These are phyloP conservation scores for Drosophila neonasuta DNA, from an alignment of 2,888 invertebrate species.

Conservation along the genomic window DNA sequence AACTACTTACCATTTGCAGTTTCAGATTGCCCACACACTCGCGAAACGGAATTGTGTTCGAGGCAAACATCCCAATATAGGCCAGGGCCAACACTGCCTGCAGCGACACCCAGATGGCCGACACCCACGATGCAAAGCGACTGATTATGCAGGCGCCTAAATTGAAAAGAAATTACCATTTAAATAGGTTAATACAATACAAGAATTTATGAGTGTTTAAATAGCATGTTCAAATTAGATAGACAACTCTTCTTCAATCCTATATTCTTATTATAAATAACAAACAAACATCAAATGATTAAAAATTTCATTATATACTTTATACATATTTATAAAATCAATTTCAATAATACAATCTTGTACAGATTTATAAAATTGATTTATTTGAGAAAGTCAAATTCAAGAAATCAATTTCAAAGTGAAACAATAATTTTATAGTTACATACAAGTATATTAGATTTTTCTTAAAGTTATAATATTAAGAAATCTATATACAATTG, in stretches of 20 bases:
- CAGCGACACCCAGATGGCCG: conserved; percentile 81
- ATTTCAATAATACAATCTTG: no score
- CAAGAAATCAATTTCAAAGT: no score
- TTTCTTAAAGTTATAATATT: no score
- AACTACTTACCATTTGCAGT: conserved; percentile 70
- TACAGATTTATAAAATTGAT: no score
- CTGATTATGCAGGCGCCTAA: conserved; percentile 82
- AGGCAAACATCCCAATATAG: conserved; percentile 81
- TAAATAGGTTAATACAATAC: background rate
- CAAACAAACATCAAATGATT: no score
- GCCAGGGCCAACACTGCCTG: conserved; percentile 81
- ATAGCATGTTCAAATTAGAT: background rate
- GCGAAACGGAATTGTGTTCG: conserved; percentile 80
- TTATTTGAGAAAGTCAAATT: no score
- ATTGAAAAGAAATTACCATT: background rate
- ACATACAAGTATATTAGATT: no score
- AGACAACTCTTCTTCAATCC: background rate
- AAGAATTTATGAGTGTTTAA: background rate
- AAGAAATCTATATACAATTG: no score
- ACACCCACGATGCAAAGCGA: conserved; percentile 82
- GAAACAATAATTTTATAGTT: no score
- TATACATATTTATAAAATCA: no score
- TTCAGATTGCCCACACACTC: conserved; percentile 80
- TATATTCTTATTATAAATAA: no score
- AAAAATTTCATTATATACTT: no score